Evolutionary conservation across 2,113 vertebrate genomes (phyloP).

Genomic region (Siphamia tubifer): DNA sequence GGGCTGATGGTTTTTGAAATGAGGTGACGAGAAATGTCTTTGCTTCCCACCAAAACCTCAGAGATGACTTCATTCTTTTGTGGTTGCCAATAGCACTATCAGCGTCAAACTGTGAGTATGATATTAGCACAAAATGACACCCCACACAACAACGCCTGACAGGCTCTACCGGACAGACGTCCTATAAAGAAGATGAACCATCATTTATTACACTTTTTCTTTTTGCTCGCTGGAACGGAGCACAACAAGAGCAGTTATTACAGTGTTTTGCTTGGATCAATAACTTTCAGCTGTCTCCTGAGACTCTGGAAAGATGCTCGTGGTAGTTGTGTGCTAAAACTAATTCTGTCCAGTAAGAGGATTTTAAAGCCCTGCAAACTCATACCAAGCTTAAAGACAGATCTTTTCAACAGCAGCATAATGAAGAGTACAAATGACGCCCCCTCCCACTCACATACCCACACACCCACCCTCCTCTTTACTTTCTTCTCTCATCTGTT

Average conservation of each 20-base stretch:
- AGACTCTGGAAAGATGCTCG: not conserved
- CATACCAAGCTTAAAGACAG: not conserved
- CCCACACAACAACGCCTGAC: not conserved
- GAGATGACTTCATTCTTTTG: constrained; percentile 1
- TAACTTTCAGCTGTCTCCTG: not conserved
- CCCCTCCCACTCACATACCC: too few species aligned
- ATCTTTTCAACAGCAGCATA: not conserved
- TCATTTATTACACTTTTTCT: not conserved
- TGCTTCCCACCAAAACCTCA: not conserved
- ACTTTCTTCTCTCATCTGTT: not conserved
- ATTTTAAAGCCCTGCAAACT: too few species aligned
- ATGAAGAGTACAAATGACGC: not conserved
- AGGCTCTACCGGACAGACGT: not conserved
- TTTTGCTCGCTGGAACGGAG: not conserved
- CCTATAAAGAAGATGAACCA: not conserved
- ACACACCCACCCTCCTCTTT: too few species aligned
- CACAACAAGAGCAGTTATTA: constrained; percentile 8
- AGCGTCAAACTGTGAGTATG: constrained; percentile 15
- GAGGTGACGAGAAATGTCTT: constrained; percentile 17
- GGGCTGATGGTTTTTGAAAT: not conserved
- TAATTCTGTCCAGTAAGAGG: too few species aligned
- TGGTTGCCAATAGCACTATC: constrained; percentile 16
- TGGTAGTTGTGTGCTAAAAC: not conserved
- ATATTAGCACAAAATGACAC: constrained; percentile 5
- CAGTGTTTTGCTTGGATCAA: constrained; percentile 29